Evolutionary conservation across 2,888 invertebrate genomes (phyloP).

Genomic region (Diploptera punctata): DNA sequence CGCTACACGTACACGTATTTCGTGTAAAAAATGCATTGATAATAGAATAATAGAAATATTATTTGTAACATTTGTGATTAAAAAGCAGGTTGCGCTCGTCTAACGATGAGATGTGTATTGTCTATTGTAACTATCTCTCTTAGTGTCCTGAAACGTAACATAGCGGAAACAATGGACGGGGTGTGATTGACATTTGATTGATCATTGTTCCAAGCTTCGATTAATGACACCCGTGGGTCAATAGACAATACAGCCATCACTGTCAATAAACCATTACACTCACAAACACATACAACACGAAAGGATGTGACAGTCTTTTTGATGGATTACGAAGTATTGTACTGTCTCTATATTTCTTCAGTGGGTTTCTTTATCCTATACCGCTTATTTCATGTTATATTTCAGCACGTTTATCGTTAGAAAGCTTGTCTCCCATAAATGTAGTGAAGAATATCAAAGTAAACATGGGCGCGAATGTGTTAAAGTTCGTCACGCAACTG

Average conservation of each 20-base stretch:
- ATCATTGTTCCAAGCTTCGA: slow-evolving; percentile 5
- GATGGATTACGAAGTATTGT: too few species aligned
- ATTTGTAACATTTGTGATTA: neutral
- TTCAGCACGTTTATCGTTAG: too few species aligned
- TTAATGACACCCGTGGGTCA: neutral
- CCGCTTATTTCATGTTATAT: too few species aligned
- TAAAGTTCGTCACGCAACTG: too few species aligned
- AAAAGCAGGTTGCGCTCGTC: neutral
- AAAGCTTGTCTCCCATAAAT: too few species aligned
- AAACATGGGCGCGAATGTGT: too few species aligned
- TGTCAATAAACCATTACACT: slow-evolving; percentile 7
- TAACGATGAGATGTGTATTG: neutral
- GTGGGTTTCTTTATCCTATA: too few species aligned
- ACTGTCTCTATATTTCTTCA: too few species aligned
- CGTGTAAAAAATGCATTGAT: neutral
- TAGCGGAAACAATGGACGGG: slow-evolving; percentile 6
- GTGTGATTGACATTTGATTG: slow-evolving; percentile 21
- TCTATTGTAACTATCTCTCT: neutral
- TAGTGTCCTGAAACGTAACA: neutral
- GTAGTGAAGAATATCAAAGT: too few species aligned
- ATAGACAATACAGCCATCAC: slow-evolving; percentile 12
- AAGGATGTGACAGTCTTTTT: too few species aligned
- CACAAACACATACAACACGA: too few species aligned
- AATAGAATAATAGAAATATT: neutral
- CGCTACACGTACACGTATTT: too few species aligned